These are phyloP conservation scores for Furcula furcula DNA, from an alignment of 2,888 invertebrate genomes.

Conservation along the genomic window DNA sequence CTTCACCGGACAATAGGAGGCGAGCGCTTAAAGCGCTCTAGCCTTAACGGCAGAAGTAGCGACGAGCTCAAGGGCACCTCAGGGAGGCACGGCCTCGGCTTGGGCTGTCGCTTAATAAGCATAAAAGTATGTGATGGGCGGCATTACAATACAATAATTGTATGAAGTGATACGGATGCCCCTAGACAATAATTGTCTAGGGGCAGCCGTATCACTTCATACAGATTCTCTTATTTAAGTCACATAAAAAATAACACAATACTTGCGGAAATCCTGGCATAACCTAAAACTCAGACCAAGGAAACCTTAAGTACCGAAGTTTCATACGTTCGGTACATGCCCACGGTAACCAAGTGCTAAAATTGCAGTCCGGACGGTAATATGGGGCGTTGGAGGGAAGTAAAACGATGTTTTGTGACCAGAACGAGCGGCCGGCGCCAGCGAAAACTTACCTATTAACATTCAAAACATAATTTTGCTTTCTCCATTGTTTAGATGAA, in stretches of 20 bases:
- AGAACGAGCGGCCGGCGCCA: conserved; percentile 49
- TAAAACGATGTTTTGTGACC: conserved; percentile 49
- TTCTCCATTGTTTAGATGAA: conserved; percentile 25
- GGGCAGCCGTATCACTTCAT: no score
- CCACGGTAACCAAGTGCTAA: conserved; percentile 35
- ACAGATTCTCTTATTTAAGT: no score
- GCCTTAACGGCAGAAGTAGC: no score
- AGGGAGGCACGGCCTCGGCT: no score
- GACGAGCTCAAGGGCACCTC: no score
- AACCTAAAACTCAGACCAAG: conserved; percentile 28
- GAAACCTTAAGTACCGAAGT: conserved; percentile 42
- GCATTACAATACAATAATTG: no score
- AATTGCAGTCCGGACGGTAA: conserved; percentile 46
- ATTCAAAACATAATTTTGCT: conserved; percentile 43
- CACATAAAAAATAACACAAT: neutral
- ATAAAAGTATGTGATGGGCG: no score
- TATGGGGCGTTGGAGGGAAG: conserved; percentile 47
- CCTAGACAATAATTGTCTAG: no score
- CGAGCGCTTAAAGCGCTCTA: no score
- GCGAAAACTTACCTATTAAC: conserved; percentile 33
- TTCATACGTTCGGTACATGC: conserved; percentile 39
- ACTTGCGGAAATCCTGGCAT: conserved; percentile 7
- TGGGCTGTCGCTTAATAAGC: no score
- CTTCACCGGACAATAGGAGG: no score
- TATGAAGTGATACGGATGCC: no score